phyloP scores from a whole-genome alignment of 23 tunicate species.

The Botrylloides violaceus region DNA sequence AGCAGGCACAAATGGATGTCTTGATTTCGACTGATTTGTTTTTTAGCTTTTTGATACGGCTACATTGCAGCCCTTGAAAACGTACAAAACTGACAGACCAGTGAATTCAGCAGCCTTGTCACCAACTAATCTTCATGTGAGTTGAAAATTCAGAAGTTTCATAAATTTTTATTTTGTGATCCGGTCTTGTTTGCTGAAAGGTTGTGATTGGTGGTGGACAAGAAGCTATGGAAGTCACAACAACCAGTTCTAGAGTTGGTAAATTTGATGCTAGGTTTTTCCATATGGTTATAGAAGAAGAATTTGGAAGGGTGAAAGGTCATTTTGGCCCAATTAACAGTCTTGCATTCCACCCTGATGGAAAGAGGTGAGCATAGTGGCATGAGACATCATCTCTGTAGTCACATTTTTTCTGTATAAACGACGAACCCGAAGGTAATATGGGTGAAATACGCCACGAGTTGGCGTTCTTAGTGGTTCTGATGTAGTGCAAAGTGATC shows the following conservation, averaged over 20 bases:
- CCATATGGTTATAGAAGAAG: constrained; percentile 91
- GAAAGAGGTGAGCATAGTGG: constrained; percentile 63
- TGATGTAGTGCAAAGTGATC: too few relatives aligned
- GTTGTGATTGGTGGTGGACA: constrained; percentile 98
- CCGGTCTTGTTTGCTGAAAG: constrained; percentile 17
- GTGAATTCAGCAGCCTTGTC: constrained; percentile 94
- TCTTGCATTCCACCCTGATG: constrained; percentile 91
- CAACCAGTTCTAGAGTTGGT: constrained; percentile 83
- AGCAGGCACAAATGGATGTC: too few relatives aligned
- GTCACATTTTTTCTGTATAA: too few relatives aligned
- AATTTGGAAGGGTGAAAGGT: constrained; percentile 89
- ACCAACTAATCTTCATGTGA: constrained; percentile 65
- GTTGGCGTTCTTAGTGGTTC: too few relatives aligned
- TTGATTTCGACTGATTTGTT: too few relatives aligned
- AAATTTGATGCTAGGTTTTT: constrained; percentile 96
- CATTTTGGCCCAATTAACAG: constrained; percentile 98
- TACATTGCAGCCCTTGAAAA: constrained; percentile 44
- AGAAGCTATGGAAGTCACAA: constrained; percentile 97
- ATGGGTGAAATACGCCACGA: too few relatives aligned
- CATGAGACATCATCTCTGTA: too few relatives aligned
- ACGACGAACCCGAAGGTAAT: too few relatives aligned
- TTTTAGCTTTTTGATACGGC: constrained; percentile 68
- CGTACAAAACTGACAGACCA: constrained; percentile 86
- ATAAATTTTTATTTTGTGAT: neutral
- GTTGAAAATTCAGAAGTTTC: constrained; percentile 5